Evolutionary conservation across 2,888 invertebrate species (phyloP), one percentile per base, ranked within the genome.

Genomic region (Venusia cambrica): DNA sequence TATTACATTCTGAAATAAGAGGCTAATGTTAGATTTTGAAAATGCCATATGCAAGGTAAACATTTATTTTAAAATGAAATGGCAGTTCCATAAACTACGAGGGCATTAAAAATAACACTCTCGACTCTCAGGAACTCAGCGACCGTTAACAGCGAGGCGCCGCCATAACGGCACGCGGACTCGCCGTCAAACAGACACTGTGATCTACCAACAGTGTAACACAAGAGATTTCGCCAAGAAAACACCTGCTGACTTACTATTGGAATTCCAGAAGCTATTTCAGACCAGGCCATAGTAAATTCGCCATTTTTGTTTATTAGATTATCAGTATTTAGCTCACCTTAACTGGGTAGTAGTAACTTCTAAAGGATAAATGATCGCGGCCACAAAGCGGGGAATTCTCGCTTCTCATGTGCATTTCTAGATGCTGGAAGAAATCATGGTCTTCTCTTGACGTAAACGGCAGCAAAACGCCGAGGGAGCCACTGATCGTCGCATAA

Each of bases 381-480:
- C 99, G 89, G 0, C 99, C 99, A 80, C 98, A 98, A 0, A 99
- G 81, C 0, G 99, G 98, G 0, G 97, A 91, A 78, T 98, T 95
- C 76, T 99, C 99, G 48, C 97, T 96, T 29, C 99, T 89, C 97
- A 99, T 97, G 74, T 99, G 98, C 99, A 99, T 99, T 79, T 99
- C 99, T 45, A 99, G 87, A 83, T 99, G 98, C 70, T 99, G 98
- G 88, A 99, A 99, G 76, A 99, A 99, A 72, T 99, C 99, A 58
- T 97, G 98, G 76, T 99, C 99, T 87, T 99, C 98, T 57, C 97
- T 92, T 7, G 97, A 96, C 0, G 97, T 97, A 65, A 98, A 98
- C 0, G 98, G 97, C 8, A 98, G 94, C 17, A 98, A 88, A 3
- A 97, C 97, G 1, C 98, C 98, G 0, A 98, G 94, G 0, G 96